Percentiles rank a stretch among this genome's conserved stretches.
Conservation (phyloP, 1,140 invertebrate species). For the Cepaea nemoralis region DNA sequence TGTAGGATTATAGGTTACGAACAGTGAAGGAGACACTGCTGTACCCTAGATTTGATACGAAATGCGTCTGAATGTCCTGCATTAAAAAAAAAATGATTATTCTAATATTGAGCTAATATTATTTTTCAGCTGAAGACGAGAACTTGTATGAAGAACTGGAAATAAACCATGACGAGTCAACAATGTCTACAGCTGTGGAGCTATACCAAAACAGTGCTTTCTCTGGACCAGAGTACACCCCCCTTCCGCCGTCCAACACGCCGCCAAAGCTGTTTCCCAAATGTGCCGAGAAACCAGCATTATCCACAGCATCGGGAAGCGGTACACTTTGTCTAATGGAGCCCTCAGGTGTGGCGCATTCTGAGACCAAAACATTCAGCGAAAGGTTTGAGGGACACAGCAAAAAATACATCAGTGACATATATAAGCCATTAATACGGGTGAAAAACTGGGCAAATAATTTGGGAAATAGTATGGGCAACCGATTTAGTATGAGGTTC, state of each 20-base stretch:
- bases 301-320: too few relatives aligned
- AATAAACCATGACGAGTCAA: background rate
- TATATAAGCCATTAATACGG: background rate
- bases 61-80: too few relatives aligned
- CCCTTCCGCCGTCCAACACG: background rate
- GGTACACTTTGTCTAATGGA: too few relatives aligned
- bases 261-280: too few relatives aligned
- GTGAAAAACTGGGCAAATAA: constrained; percentile 26
- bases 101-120: background rate
- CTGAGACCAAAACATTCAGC: background rate
- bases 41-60: too few relatives aligned
- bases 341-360: background rate
- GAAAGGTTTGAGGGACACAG: background rate
- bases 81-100: background rate
- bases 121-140: constrained; percentile 14
- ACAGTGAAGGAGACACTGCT: too few relatives aligned
- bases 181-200: background rate
- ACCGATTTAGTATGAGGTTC: background rate
- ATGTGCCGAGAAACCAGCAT: too few relatives aligned
- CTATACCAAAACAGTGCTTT: background rate
- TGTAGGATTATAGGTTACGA: too few relatives aligned
- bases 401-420: background rate
- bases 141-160: constrained; percentile 38
- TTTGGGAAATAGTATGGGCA: constrained; percentile 22
- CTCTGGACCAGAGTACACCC: background rate